phyloP scores from a whole-genome alignment of 2,888 invertebrate species.

The Lapara coniferarum region DNA sequence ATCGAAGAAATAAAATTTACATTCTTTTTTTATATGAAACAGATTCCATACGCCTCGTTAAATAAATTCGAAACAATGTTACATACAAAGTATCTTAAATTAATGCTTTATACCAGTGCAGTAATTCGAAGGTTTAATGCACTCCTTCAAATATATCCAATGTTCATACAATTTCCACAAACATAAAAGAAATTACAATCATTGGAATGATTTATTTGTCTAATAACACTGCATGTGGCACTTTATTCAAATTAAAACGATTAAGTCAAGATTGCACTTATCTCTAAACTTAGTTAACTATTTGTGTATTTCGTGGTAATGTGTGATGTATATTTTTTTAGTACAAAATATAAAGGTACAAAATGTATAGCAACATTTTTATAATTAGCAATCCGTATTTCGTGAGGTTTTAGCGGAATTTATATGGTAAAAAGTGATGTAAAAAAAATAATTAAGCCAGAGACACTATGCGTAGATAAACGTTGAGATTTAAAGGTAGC shows the following conservation, averaged over 20 bases:
- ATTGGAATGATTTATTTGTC: constrained; percentile 48
- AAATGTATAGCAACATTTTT: not conserved
- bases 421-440: constrained; percentile 15
- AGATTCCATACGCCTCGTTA: not conserved
- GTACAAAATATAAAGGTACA: constrained; percentile 18
- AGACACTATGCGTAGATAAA: not conserved
- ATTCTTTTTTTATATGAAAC: not conserved
- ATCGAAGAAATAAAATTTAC: not conserved
- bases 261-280: constrained; percentile 29
- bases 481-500: not conserved
- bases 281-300: constrained; percentile 19
- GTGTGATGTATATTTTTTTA: constrained; percentile 4
- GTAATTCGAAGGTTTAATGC: not conserved
- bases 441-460: not conserved
- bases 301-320: constrained; percentile 10
- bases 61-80: not conserved
- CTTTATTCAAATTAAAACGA: constrained; percentile 36
- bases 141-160: not conserved
- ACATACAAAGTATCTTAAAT: not conserved
- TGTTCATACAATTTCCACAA: constrained; percentile 2
- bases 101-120: not conserved
- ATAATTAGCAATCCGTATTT: not conserved
- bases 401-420: not conserved
- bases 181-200: constrained; percentile 33
- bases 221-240: constrained; percentile 39